phyloP scores from a whole-genome alignment of 2,888 invertebrate genomes.

The Hartigia nigra region DNA sequence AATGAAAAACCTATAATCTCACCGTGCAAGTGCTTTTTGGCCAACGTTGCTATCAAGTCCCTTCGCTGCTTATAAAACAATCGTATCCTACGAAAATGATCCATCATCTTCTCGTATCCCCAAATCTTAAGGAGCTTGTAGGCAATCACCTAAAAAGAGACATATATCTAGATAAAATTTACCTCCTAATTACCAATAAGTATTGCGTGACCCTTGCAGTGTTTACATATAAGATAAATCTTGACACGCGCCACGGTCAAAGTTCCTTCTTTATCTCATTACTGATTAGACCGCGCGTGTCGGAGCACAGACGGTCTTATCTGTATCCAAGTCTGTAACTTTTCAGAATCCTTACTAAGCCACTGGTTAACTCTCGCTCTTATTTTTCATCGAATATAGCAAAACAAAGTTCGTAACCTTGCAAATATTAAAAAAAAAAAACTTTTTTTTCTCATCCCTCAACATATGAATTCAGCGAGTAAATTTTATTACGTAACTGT shows the following conservation, averaged over 20 bases:
- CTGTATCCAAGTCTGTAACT: background rate
- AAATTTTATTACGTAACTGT: background rate
- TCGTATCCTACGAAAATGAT: conserved; percentile 72
- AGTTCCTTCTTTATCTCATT: conserved; percentile 21
- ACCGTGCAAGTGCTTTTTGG: conserved; percentile 72
- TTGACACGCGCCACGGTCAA: conserved; percentile 54
- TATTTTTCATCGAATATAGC: too few species aligned
- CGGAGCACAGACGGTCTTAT: background rate
- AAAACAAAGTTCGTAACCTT: background rate
- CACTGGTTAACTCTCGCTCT: too few species aligned
- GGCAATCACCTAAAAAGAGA: conserved; percentile 68
- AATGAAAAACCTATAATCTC: conserved; percentile 64
- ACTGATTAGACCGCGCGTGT: background rate
- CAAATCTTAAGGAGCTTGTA: conserved; percentile 70
- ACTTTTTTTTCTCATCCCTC: too few species aligned
- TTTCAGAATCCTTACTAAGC: background rate
- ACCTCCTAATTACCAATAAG: conserved; percentile 25
- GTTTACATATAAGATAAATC: conserved; percentile 27
- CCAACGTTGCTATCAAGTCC: conserved; percentile 72
- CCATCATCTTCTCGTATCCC: conserved; percentile 72
- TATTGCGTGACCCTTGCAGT: conserved; percentile 29
- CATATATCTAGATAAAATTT: conserved; percentile 5
- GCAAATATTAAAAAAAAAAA: too few species aligned
- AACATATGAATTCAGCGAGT: background rate
- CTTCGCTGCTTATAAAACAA: conserved; percentile 74